phyloP scores from a whole-genome alignment of 92 coral and sea anemone species.

The Siderastrea radians region DNA sequence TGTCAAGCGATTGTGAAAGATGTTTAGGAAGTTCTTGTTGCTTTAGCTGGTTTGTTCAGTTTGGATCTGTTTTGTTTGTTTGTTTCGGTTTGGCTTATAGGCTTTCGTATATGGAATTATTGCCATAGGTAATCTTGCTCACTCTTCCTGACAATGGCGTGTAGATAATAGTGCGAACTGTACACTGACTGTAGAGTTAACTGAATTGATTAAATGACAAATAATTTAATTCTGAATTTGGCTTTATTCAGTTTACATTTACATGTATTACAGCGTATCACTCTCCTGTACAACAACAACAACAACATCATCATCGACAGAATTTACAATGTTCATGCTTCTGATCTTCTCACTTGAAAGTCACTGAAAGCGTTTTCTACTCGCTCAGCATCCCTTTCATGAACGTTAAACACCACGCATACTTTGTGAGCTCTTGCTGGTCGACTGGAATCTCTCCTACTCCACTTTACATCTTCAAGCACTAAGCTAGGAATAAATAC shows the following conservation, averaged over 20 bases:
- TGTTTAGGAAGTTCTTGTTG: not conserved
- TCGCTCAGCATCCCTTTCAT: slow-evolving; percentile 19
- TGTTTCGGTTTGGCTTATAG: too few species aligned
- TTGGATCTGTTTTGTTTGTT: not conserved
- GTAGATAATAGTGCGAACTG: too few species aligned
- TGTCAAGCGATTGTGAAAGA: not conserved
- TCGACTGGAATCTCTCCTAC: slow-evolving; percentile 34
- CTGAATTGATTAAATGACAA: not conserved
- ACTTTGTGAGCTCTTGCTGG: slow-evolving; percentile 37
- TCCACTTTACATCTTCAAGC: slow-evolving; percentile 37
- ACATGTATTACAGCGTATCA: too few species aligned
- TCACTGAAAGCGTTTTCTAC: slow-evolving; percentile 16
- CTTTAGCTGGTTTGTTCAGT: not conserved
- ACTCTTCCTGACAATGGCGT: too few species aligned
- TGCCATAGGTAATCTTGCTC: too few species aligned
- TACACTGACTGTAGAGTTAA: too few species aligned
- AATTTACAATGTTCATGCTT: not conserved
- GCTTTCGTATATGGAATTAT: too few species aligned
- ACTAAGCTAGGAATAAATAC: slow-evolving; percentile 35
- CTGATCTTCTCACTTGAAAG: not conserved
- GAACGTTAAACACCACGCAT: slow-evolving; percentile 5
- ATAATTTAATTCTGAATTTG: not conserved
- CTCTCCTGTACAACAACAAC: not conserved
- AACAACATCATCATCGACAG: not conserved
- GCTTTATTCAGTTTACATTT: too few species aligned